Evolutionary conservation across 2,113 vertebrate species (phyloP).

Genomic region (Sander vitreus): DNA sequence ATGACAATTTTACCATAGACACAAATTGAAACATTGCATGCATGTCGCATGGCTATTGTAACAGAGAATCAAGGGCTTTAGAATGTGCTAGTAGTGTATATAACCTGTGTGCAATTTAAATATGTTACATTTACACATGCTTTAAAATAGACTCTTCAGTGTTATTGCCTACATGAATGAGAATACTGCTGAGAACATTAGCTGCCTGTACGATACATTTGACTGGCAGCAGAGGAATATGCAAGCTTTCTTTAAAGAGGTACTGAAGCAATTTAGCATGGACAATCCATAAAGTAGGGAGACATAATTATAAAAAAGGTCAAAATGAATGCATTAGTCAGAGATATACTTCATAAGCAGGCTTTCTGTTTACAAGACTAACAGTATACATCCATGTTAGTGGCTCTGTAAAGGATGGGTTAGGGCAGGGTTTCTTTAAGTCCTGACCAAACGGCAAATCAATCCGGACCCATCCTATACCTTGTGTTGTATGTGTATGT

Average conservation of each 20-base stretch:
- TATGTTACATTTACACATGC: background rate
- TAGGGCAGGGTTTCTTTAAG: no score
- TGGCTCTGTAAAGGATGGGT: no score
- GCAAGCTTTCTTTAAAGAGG: background rate
- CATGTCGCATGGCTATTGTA: background rate
- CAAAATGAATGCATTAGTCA: no score
- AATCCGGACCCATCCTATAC: no score
- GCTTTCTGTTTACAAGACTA: no score
- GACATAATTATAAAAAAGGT: no score
- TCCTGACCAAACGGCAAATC: no score
- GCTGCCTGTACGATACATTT: background rate
- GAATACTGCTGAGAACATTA: background rate
- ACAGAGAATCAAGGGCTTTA: background rate
- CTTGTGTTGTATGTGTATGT: no score
- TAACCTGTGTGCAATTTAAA: background rate
- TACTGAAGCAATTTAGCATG: background rate
- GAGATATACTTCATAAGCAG: no score
- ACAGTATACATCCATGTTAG: no score
- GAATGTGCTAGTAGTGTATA: background rate
- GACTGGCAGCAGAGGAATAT: background rate
- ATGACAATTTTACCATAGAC: background rate
- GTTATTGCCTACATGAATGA: constrained; percentile 4
- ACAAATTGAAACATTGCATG: background rate
- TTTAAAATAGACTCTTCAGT: background rate
- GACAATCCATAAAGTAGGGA: background rate